Conservation (phyloP, 2,888 invertebrate species). For the Agriopis aurantiaria region DNA sequence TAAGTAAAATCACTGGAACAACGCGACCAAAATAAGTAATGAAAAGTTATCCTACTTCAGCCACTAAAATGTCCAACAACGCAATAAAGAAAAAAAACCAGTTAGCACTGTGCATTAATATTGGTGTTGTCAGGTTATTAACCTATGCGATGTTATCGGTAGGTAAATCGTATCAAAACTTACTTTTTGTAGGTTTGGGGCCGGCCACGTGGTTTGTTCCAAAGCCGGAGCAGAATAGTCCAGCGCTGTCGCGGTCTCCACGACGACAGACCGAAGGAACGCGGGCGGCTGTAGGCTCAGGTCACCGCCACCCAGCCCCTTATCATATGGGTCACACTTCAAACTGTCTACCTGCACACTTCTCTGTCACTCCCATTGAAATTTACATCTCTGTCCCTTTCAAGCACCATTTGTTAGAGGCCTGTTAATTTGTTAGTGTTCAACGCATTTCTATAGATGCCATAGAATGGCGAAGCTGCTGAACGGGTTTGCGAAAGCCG, state of each 20-base stretch:
- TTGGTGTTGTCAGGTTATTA: conserved; percentile 7
- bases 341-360: conserved; percentile 47
- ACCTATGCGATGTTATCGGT: conserved; percentile 15
- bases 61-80: background rate
- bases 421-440: conserved; percentile 40
- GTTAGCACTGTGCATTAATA: background rate
- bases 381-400: conserved; percentile 48
- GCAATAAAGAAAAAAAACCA: background rate
- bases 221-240: conserved; percentile 59
- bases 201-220: conserved; percentile 76
- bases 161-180: conserved; percentile 58
- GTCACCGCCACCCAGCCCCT: conserved; percentile 40
- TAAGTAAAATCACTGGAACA: background rate
- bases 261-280: conserved; percentile 77
- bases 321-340: conserved; percentile 58
- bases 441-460: conserved; percentile 25
- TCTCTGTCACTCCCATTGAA: conserved; percentile 49
- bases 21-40: background rate
- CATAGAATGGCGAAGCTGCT: conserved; percentile 18
- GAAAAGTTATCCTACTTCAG: background rate
- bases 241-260: conserved; percentile 72
- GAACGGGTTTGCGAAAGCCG: conserved; percentile 25
- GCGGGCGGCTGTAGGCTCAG: conserved; percentile 38
- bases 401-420: conserved; percentile 44
- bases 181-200: conserved; percentile 68